A percentile compares a stretch with the other conserved stretches of the same genome.
Conservation (phyloP, 2,888 invertebrate genomes). For the Adineta ricciae region DNA sequence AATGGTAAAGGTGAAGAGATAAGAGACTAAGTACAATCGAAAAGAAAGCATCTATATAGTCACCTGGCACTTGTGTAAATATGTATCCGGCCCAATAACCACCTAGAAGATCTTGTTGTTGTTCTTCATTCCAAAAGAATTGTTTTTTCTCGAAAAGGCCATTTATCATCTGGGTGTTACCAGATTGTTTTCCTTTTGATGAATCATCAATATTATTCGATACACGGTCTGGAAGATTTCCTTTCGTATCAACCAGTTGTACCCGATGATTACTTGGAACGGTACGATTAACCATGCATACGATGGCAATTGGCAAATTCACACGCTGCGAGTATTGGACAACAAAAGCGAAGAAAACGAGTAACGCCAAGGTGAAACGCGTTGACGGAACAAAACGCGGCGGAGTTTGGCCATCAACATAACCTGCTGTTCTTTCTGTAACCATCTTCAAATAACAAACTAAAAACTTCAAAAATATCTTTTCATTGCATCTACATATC, state of each 20-base stretch:
- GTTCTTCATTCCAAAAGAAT: neutral
- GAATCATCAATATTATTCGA: neutral
- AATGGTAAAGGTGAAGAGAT: neutral
- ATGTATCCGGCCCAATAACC: neutral
- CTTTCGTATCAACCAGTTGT: neutral
- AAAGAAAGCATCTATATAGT: neutral
- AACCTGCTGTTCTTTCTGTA: neutral
- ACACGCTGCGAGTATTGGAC: slow-evolving; percentile 18
- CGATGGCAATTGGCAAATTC: neutral
- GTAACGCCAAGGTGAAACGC: neutral
- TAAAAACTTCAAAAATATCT: neutral
- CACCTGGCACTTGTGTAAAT: slow-evolving; percentile 19
- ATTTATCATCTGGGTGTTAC: neutral
- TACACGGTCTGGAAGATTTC: neutral
- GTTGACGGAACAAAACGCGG: neutral
- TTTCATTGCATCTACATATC: no score
- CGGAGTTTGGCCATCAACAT: neutral
- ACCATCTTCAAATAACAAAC: neutral
- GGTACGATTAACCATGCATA: neutral
- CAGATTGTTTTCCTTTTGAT: neutral
- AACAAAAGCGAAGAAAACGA: neutral
- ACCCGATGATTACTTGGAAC: neutral
- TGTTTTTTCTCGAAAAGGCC: neutral
- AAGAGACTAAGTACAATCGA: neutral
- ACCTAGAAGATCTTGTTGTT: neutral